These are phyloP conservation scores for Vidua macroura DNA, from an alignment of 2,113 vertebrate species.

Conservation along the genomic window DNA sequence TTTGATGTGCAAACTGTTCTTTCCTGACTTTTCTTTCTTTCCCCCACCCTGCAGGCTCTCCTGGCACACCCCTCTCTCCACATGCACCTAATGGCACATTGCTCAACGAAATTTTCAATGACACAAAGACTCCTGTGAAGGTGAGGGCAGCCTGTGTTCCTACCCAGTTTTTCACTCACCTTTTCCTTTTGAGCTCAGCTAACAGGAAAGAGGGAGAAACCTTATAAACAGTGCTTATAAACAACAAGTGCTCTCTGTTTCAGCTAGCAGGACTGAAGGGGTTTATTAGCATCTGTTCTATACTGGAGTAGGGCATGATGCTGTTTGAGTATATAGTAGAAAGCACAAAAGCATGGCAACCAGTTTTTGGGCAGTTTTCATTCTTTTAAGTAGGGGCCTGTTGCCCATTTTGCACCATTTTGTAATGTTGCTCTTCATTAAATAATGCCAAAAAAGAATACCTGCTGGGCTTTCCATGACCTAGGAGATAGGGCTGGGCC, in stretches of 20 bases:
- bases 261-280: background rate
- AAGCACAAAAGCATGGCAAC: background rate
- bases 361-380: background rate
- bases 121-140: conserved; percentile 62
- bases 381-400: background rate
- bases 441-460: background rate
- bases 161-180: background rate
- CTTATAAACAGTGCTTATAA: background rate
- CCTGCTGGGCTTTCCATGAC: background rate
- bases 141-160: conserved; percentile 39
- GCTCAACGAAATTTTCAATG: conserved; percentile 60
- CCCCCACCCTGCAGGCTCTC: background rate
- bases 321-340: background rate
- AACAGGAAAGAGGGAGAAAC: background rate
- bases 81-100: conserved; percentile 37
- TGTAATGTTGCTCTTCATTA: background rate
- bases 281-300: background rate
- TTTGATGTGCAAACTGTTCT: background rate
- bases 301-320: background rate
- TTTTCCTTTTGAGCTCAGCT: background rate
- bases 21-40: background rate
- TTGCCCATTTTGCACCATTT: background rate
- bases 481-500: background rate
- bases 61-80: background rate
- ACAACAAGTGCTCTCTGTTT: background rate